Base-by-base conservation (phyloP, 2,113 vertebrate genomes). In the Ictidomys tridecemlineatus region DNA sequence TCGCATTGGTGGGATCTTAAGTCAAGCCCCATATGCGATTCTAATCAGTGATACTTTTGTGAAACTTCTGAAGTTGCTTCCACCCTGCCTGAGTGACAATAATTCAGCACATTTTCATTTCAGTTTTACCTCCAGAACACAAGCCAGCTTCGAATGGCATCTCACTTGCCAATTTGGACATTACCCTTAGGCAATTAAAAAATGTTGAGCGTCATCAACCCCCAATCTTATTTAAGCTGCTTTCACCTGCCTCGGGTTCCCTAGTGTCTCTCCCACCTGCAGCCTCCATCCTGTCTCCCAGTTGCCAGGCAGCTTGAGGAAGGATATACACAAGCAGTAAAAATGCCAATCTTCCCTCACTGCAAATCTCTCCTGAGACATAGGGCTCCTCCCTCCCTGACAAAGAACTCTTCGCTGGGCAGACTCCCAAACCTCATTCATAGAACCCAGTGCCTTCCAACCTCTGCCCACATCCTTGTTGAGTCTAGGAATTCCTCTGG, bases 31-130 rank as follows among this genome's bases (percentile, higher is more conserved):
- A 20, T 1, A 51, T 20, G n/a, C 76, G 94, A 61, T 61, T 80
- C 26, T 53, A 69, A 28, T 96, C 63, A 74, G 12, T 67, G 77
- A 4, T 7, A 10, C 34, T 78, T 95, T 77, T 39, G 67, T 56
- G 73, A 73, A 83, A 89, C 39, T 61, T 73, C 73, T 45, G 63
- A 97, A 85, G 16, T 30, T 65, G 22, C 39, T 48, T 58, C 53
- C 22, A 78, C 12, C 92, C 28, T 42, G 26, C 39, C 67, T n/a
- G 28, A 42, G 16, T 73, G 32, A 78, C 45, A 82, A 93, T 30
- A 92, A 87, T 17, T 82, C 30, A 37, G 80, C 18, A 87, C 61
- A 69, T 83, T 85, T 93, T 69, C 17, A 51, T 89, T 89, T 94
- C 69, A 26, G 5, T 92, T 89, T 79, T 86, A 80, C 58, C 61